A percentile compares a stretch with the other conserved stretches of the same genome.
Conservation (phyloP, 2,113 vertebrate species). For the Gadus macrocephalus region DNA sequence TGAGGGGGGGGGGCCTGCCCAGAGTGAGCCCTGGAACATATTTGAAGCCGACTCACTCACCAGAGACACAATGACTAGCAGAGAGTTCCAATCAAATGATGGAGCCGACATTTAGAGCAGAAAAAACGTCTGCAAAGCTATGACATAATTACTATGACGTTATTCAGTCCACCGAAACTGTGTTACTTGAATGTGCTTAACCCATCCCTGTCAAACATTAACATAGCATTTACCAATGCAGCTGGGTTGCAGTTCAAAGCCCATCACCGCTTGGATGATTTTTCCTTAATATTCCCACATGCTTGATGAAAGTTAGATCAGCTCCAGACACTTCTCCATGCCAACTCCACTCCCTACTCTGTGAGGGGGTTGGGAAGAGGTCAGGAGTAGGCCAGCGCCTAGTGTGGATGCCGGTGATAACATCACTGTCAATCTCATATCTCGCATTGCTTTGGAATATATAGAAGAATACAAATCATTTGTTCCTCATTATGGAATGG, state of each 20-base stretch:
- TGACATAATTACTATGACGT: constrained; percentile 12
- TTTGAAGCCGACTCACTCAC: constrained; percentile 35
- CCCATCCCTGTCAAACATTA: too few species aligned
- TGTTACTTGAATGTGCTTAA: too few species aligned
- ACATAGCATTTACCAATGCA: too few species aligned
- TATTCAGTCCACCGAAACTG: too few species aligned
- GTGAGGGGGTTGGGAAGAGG: constrained; percentile 38
- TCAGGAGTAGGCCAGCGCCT: constrained; percentile 23
- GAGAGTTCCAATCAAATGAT: constrained; percentile 33
- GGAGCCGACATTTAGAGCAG: constrained; percentile 41
- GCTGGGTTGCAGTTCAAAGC: background rate
- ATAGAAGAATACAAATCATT: constrained; percentile 7
- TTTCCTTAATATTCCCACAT: background rate
- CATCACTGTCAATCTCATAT: background rate
- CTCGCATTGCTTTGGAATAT: constrained; percentile 34
- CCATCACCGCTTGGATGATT: constrained; percentile 9
- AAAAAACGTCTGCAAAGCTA: background rate
- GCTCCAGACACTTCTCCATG: constrained; percentile 19
- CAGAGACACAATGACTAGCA: constrained; percentile 37
- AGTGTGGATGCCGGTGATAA: constrained; percentile 12
- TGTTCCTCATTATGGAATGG: too few species aligned
- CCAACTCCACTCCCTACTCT: constrained; percentile 34
- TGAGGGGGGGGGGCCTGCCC: background rate
- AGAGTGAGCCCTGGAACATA: constrained; percentile 19
- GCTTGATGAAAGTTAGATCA: background rate